Base-by-base conservation (phyloP, 2,888 invertebrate genomes). In the Chrysolina haemoptera region DNA sequence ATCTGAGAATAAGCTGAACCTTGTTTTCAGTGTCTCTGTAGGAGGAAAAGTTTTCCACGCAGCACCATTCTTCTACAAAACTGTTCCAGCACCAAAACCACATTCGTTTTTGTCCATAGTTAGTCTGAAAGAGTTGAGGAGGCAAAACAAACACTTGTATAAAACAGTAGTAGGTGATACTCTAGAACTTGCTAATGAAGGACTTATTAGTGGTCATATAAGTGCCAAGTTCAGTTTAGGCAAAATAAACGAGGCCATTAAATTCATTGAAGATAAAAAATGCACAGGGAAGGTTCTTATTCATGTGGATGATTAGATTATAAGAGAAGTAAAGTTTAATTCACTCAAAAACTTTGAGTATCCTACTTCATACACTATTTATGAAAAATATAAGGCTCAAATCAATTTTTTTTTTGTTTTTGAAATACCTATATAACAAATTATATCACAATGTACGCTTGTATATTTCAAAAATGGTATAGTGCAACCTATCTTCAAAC, bases 211-310 rank as follows among this genome's bases (percentile, higher is more conserved):
- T 16, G 92, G 93, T 1, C 89, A 90, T 78, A 87, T 90, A 62
- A 90, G 91, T 48, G 87, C 90, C 70, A 88, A 87, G 67, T 91
- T 90, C 82, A 87, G 89, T 41, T 86, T 93, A 63, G 86, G 90
- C 43, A 86, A 92, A 82, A 88, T 92, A 10, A 92, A 93, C 83
- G 89, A 92, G 73, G 93, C 93, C 0, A 86, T 92, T 22, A 86
- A 90, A 80, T 90, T 89, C 81, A 88, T 92, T 65, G 86, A 89
- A 71, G 89, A 90, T 40, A 89, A 90, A 79, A 91, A 91, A 84
- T 89, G 90, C 73, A 90, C 90, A 63, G 93, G 92, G 71, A 93
- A 93, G 88, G 90, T 93, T 72, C 84, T 91, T 18, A 87, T 90
- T 55, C 84, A 87, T 75, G 81, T 89, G 62, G 81, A 85, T 68